Evolutionary conservation across 2,797 vertebrate genomes (phyloP), one percentile per base, ranked within the genome.

Genomic region (Prunella strophiata): DNA sequence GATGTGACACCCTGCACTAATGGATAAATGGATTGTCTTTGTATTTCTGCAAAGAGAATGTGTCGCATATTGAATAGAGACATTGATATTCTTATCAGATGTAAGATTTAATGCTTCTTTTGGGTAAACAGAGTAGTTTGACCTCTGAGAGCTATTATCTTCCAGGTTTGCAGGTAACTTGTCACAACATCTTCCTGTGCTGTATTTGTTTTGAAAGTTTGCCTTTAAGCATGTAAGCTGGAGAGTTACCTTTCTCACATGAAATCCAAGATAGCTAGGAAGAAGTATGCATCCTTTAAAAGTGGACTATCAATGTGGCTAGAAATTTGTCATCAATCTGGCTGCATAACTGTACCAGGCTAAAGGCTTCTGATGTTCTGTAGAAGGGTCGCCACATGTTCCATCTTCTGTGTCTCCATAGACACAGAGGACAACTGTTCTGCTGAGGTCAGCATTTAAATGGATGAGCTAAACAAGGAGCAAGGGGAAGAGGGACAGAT

Each of bases 31-130:
- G 82, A 92, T 91, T 94, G 87, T 76, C 94, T 93, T 96, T 89
- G 92, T 86, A 66, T 63, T 95, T 92, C 82, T 90, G 85, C 88
- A 86, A 82, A 91, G 88, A 79, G 67, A 94, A 91, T 18, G 76
- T 91, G 91, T 95, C 72, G 61, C 72, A 72, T 96, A 95, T 93
- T 91, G 94, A 94, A 83, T 54, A 75, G 85, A 76, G 94, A 88
- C 94, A 94, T 93, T 92, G 92, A 96, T 93, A 94, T 89, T 95
- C 91, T 86, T 92, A 89, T 73, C 89, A 94, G 91, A 96, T 92
- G 57, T 77, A 91, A 83, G 93, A 94, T 68, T 89, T 92, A 92
- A 90, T 85, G n/a, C 73, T 94, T 95, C 79, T 94, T 96, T 88
- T 2, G 5, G 51, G 42, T 86, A 93, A 96, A 89, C 14, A 30